These are phyloP conservation scores for Kryptolebias marmoratus DNA, from an alignment of 2,113 vertebrate genomes.

Conservation along the genomic window DNA sequence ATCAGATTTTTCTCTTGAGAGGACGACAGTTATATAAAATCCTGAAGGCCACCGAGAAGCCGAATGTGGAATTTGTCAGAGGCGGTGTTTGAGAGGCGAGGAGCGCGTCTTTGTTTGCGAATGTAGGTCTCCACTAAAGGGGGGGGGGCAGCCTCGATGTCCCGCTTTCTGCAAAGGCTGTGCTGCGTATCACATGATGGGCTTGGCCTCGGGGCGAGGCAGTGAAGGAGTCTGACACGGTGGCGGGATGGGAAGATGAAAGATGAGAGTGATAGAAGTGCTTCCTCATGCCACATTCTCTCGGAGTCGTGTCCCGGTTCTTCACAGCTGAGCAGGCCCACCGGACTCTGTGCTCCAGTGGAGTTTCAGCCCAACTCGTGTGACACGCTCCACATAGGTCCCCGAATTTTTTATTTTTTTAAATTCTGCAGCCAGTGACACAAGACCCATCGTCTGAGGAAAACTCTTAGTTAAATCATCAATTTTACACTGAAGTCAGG, in stretches of 20 bases:
- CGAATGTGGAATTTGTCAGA: constrained; percentile 44
- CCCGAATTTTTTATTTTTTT: too few species aligned
- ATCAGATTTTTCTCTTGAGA: constrained; percentile 7
- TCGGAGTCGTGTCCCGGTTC: constrained; percentile 41
- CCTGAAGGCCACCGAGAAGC: constrained; percentile 31
- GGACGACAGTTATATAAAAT: constrained; percentile 25
- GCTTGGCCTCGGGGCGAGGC: constrained; percentile 65
- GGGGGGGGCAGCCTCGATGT: constrained; percentile 60
- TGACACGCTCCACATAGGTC: too few species aligned
- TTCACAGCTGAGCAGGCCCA: constrained; percentile 43
- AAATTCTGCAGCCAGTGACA: too few species aligned
- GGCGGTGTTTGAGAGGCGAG: constrained; percentile 28
- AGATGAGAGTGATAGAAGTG: constrained; percentile 46
- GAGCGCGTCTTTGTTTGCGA: constrained; percentile 68
- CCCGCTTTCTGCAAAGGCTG: constrained; percentile 64
- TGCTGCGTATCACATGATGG: constrained; percentile 67
- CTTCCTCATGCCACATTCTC: constrained; percentile 47
- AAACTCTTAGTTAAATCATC: too few species aligned
- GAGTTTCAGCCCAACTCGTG: not conserved
- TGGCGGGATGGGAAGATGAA: constrained; percentile 39
- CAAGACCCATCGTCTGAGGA: too few species aligned
- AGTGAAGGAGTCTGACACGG: constrained; percentile 55
- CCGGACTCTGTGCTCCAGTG: constrained; percentile 8
- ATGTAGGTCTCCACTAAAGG: constrained; percentile 71
- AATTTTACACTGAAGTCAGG: too few species aligned